Percentiles rank a stretch among this genome's conserved stretches.
phyloP scores from a whole-genome alignment of 2,888 invertebrate species.

The Perdita meconis region DNA sequence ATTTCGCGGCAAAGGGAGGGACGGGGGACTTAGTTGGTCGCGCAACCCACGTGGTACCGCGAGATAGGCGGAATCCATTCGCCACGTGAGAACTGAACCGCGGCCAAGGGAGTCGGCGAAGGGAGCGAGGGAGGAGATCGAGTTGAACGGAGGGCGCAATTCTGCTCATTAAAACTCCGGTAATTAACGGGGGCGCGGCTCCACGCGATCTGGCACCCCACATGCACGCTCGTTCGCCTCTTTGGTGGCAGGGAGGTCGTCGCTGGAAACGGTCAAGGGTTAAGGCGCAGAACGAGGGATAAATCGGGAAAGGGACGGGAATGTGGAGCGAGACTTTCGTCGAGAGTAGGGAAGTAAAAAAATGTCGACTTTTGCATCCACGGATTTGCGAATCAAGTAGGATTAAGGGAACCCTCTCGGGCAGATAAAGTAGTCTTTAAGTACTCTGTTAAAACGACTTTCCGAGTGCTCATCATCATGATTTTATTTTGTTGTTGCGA shows the following conservation, averaged over 20 bases:
- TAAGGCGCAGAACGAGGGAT: conserved; percentile 11
- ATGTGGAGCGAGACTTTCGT: conserved; percentile 1
- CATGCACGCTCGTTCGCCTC: conserved; percentile 37
- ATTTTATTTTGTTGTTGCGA: no score
- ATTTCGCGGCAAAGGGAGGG: conserved; percentile 43
- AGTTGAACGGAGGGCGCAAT: conserved; percentile 61
- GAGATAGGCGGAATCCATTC: conserved; percentile 65
- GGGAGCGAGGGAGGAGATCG: conserved; percentile 35
- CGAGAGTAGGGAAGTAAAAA: background rate
- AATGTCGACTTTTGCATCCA: background rate
- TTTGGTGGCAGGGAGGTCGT: conserved; percentile 46
- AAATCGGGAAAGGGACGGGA: conserved; percentile 5
- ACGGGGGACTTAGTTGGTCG: conserved; percentile 23
- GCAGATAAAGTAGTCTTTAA: background rate
- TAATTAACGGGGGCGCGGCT: conserved; percentile 67
- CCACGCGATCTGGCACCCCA: conserved; percentile 56
- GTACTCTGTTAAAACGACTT: background rate
- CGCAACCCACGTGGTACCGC: conserved; percentile 52
- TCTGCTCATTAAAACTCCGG: conserved; percentile 75
- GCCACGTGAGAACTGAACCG: conserved; percentile 57
- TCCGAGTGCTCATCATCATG: background rate
- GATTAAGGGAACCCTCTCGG: background rate
- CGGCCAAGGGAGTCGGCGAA: conserved; percentile 22
- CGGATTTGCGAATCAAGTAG: background rate
- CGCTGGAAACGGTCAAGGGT: conserved; percentile 44